Base-by-base conservation (phyloP, 2,113 vertebrate genomes). In the Malaclemys terrapin region DNA sequence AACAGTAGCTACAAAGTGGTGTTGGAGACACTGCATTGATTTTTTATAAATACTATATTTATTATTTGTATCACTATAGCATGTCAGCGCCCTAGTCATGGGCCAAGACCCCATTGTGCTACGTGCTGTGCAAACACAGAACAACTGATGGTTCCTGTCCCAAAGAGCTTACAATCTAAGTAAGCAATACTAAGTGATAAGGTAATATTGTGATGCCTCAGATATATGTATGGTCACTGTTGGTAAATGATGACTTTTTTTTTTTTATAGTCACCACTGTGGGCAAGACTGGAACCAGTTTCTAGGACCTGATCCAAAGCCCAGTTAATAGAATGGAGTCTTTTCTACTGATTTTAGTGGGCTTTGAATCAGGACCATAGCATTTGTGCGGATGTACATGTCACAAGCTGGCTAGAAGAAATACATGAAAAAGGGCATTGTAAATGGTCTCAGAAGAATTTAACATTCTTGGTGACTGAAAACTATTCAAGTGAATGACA, bases 221-320 rank as follows among this genome's bases (percentile, higher is more conserved):
- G 25, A 78, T 78, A 78, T 25, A 8, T 47, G 12, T 27, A 45
- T 47, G 25, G 42, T 78, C 42, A 45, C 24, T 16, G 5, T 45
- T 76, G 42, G 72, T 47, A 78, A 78, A 78, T 78, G 7, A 45
- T 6, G 4, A 45, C 5, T 45, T 27, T 78, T 65, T 38, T 38
- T 38, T 65, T 69, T 78, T 47, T 45, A 47, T 78, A 78, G 75
- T 25, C 24, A 78, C 75, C 22, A 47, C 42, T 47, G 42, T 78
- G 47, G 12, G 42, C 24, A 78, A 78, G 65, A 20, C 19, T 72
- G 19, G n/a, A 72, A 72, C 62, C 62, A 69, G 53, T 84, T 76
- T 50, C 59, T 42, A 3, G 2, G 4, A 10, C 3, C 1, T 47
- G 42, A 2, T 82, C 22, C 7, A 69, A 14, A 14, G 24, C 10